Conservation (phyloP, 2,797 vertebrate genomes). For the Triplophysa yarkandensis region DNA sequence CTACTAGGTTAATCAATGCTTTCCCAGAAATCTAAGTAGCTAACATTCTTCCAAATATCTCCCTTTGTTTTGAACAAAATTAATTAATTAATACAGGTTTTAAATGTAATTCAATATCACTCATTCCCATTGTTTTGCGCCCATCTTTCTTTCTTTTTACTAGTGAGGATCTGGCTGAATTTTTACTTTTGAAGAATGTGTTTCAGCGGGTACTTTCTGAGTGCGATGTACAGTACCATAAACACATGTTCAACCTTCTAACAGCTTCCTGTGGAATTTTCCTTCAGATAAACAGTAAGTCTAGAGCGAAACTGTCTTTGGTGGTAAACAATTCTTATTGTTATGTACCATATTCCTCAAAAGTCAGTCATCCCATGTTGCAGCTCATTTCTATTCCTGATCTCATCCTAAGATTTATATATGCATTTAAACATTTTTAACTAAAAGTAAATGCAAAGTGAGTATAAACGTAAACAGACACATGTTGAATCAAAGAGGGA, state of each 20-base stretch:
- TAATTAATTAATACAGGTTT: too few relatives aligned
- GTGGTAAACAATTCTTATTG: not conserved
- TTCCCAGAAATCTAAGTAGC: too few relatives aligned
- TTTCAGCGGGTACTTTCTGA: not conserved
- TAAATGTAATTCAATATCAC: too few relatives aligned
- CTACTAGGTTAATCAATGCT: too few relatives aligned
- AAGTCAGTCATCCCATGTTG: not conserved
- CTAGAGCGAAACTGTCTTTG: not conserved
- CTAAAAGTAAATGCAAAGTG: not conserved
- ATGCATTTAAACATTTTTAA: not conserved
- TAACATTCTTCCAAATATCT: too few relatives aligned
- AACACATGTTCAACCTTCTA: not conserved
- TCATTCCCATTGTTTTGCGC: too few relatives aligned
- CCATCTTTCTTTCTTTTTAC: too few relatives aligned
- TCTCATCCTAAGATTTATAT: too few relatives aligned
- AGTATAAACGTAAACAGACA: slow-evolving; percentile 53
- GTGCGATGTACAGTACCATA: not conserved
- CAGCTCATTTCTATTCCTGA: too few relatives aligned
- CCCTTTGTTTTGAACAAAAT: too few relatives aligned
- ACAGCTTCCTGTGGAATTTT: slow-evolving; percentile 5
- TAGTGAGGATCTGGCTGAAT: too few relatives aligned
- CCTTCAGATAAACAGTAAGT: not conserved
- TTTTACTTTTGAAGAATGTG: not conserved
- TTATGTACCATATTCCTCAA: not conserved
- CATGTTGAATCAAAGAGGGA: slow-evolving; percentile 50